phyloP scores from a whole-genome alignment of 2,888 invertebrate genomes.

The Catonia carolina region DNA sequence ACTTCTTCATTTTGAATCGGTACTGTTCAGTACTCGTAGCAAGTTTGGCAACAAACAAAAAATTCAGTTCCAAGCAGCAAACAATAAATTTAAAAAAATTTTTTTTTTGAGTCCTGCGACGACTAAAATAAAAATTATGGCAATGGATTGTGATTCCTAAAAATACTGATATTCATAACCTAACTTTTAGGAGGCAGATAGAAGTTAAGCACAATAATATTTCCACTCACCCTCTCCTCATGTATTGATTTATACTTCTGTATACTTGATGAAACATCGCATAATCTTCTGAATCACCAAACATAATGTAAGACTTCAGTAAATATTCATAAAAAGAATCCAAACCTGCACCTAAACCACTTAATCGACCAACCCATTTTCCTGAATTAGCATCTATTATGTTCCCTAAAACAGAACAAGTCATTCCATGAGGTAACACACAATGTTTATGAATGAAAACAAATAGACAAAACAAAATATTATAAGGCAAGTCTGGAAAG shows the following conservation, averaged over 20 bases:
- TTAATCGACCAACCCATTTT: conserved; percentile 51
- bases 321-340: conserved; percentile 58
- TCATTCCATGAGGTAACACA: too few species aligned
- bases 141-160: too few species aligned
- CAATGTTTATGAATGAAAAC: background rate
- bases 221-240: conserved; percentile 48
- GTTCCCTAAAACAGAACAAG: conserved; percentile 51
- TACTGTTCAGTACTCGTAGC: too few species aligned
- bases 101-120: too few species aligned
- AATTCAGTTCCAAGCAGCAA: too few species aligned
- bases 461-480: background rate
- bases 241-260: conserved; percentile 48
- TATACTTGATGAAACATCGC: conserved; percentile 53
- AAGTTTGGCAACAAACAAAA: too few species aligned
- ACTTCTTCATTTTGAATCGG: too few species aligned
- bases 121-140: too few species aligned
- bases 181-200: too few species aligned
- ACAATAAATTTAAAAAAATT: too few species aligned
- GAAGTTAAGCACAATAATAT: too few species aligned
- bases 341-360: conserved; percentile 55
- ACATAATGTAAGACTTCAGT: conserved; percentile 54
- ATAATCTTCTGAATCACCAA: conserved; percentile 51
- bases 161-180: too few species aligned
- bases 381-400: conserved; percentile 56
- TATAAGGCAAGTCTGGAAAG: background rate